Percentiles rank a stretch among this genome's conserved stretches.
Evolutionary conservation across 2,797 vertebrate species (phyloP).

Genomic region (Lacerta bilineata): DNA sequence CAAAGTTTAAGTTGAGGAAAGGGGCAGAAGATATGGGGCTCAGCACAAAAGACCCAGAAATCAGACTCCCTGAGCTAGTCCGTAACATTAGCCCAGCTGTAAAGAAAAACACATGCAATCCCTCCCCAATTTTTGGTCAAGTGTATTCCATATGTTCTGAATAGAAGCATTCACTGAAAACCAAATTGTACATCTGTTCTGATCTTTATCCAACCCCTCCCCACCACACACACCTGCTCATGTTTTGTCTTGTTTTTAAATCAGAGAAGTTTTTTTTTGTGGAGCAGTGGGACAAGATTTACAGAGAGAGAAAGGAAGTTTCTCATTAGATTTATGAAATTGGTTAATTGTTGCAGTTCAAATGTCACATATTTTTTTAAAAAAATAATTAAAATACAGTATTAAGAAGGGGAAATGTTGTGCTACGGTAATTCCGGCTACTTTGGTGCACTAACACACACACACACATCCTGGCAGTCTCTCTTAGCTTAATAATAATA

Average conservation of each 20-base stretch:
- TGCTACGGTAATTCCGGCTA: neutral
- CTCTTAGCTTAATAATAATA: neutral
- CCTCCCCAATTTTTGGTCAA: neutral
- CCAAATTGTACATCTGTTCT: conserved; percentile 3
- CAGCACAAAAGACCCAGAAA: too few relatives aligned
- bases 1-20: too few relatives aligned
- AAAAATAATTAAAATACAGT: neutral
- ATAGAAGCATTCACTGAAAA: neutral
- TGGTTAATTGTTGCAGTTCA: neutral
- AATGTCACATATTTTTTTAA: neutral
- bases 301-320: neutral
- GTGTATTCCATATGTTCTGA: neutral
- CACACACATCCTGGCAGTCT: neutral
- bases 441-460: neutral
- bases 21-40: too few relatives aligned
- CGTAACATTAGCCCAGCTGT: too few relatives aligned
- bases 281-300: neutral
- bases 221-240: neutral
- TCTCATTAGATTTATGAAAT: neutral
- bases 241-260: neutral
- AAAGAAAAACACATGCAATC: neutral
- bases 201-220: neutral
- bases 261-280: neutral
- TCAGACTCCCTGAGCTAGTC: too few relatives aligned
- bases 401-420: neutral